Evolutionary conservation across 2,888 invertebrate genomes (phyloP), one percentile per base, ranked within the genome.

Genomic region (Laothoe populi): DNA sequence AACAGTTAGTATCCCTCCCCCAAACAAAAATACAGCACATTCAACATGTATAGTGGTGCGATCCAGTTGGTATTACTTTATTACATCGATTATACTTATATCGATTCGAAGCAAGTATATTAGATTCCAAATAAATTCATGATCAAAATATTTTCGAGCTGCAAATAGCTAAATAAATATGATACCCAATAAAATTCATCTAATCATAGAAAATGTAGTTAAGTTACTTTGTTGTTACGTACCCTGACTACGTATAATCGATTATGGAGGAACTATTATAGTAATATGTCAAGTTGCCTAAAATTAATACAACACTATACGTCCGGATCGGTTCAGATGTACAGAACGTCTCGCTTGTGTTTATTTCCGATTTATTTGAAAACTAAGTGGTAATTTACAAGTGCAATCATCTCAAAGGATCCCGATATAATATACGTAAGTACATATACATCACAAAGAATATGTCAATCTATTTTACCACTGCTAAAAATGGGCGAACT

Each of bases 321-420:
- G 31, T 24, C 19, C 53, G 42, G 75, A 77, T 79, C 75, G 77
- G 82, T n/a, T n/a, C n/a, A n/a, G n/a, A 79, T 83, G 84, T 77
- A 75, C 71, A 77, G 75, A 75, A 81, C 76, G 69, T 71, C 69
- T 74, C 72, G 75, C 79, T 82, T 83, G 83, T 90, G 90, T 91
- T 92, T 91, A 88, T 84, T 77, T 89, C 77, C 75, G 77, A 78
- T 82, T 81, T 79, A 82, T 84, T 87, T 82, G 76, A 84, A 86
- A 86, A 86, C 81, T 84, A 80, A 70, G 90, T 89, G 89, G 70
- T 88, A 89, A 87, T 89, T 89, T 90, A 87, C 84, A 85, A 88
- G 89, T 91, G 88, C 74, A 75, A 75, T 79, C 81, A 74, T 74
- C 70, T 73, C 71, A 75, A 78, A 72, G 74, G 68, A 73, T 72